Evolutionary conservation across 1,140 invertebrate species (phyloP), one percentile per base, ranked within the genome.

Genomic region (Papilio machaon): DNA sequence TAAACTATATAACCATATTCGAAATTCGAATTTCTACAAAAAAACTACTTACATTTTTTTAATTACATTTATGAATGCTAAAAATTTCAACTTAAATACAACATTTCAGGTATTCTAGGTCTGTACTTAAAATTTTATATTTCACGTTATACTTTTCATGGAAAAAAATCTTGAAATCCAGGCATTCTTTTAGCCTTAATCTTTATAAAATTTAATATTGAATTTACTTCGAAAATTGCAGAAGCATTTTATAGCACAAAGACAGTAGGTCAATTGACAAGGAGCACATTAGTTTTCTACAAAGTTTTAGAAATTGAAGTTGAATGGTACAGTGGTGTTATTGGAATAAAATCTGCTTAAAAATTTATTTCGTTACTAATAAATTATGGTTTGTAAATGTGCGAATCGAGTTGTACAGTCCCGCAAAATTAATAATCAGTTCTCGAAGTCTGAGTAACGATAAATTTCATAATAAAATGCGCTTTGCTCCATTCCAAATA

Each of bases 391-490:
- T 73, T 73, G 70, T 52, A 75, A 75, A 75, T 49, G 73, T 75
- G 46, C 46, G 23, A 75, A 75, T 52, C 9, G 46, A 8, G 46
- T 46, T 75, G 17, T 75, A 47, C 10, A 52, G 73, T 52, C 4
- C 11, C 52, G 78, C 74, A 82, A 85, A 88, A 86, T 84, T 85
- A 86, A 83, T 83, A 88, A 88, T 88, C 82, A 81, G 80, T 86
- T 82, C 73, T 83, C 13, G 80, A 87, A 90, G 82, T 89, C 87
- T 82, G 83, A 87, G 85, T 85, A 87, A 86, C 85, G 88, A 88
- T 90, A 88, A 87, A 88, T 86, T 89, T 89, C 85, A 88, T 92
- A 91, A 89, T 88, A 90, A 91, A 89, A 85, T 87, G 86, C 84
- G 86, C 88, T 87, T 79, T 85, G 86, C 81, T 85, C 79, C 82